Conservation (phyloP, 2,888 invertebrate species). For the Lithophane socia region DNA sequence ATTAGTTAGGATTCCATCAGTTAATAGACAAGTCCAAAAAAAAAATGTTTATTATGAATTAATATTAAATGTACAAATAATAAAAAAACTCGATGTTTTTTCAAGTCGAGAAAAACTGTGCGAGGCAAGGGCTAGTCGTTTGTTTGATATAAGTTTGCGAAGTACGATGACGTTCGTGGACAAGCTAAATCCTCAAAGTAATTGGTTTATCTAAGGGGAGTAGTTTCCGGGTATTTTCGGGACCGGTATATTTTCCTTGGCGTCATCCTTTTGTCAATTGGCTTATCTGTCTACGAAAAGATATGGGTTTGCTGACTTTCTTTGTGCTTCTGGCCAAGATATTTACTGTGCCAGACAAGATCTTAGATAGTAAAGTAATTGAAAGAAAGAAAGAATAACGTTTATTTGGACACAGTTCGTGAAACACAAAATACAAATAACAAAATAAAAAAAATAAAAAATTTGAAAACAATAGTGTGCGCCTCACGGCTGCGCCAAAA, state of each 20-base stretch:
- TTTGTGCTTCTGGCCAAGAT: constrained; percentile 13
- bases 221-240: constrained; percentile 27
- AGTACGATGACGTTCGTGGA: constrained; percentile 21
- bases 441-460: too few species aligned
- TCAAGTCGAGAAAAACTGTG: not conserved
- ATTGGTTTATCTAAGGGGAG: constrained; percentile 49
- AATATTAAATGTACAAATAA: too few species aligned
- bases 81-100: not conserved
- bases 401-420: too few species aligned
- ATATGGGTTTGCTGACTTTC: constrained; percentile 6
- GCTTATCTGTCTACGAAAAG: constrained; percentile 26
- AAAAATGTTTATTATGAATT: too few species aligned
- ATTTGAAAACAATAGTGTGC: too few species aligned
- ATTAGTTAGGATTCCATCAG: too few species aligned
- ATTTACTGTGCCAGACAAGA: constrained; percentile 3
- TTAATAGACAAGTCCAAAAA: too few species aligned
- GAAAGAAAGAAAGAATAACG: too few species aligned
- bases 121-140: not conserved
- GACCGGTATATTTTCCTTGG: constrained; percentile 21
- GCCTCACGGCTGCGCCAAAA: too few species aligned
- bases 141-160: constrained; percentile 34
- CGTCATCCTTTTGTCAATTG: constrained; percentile 21
- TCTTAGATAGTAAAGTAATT: constrained; percentile 16
- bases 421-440: too few species aligned
- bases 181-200: constrained; percentile 47